A percentile compares a stretch with the other conserved stretches of the same genome.
Evolutionary conservation across 1,140 invertebrate genomes (phyloP).

Genomic region (Hylyphantes graminicola): DNA sequence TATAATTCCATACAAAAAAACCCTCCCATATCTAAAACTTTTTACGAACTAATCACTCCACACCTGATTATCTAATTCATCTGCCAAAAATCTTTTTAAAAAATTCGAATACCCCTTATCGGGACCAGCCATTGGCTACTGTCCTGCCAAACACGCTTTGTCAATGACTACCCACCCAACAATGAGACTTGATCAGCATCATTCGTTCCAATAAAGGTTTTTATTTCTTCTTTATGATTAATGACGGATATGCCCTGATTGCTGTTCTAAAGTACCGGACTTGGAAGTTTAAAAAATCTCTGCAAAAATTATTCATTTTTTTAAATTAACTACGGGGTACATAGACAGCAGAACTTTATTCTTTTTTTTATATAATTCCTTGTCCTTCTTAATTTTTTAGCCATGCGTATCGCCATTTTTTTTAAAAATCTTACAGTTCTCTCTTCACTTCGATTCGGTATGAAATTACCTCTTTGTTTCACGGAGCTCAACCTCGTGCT

Average conservation of each 20-base stretch:
- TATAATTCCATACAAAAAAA: too few species aligned
- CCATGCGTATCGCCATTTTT: slow-evolving; percentile 43
- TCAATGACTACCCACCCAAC: slow-evolving; percentile 16
- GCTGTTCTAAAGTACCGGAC: slow-evolving; percentile 49
- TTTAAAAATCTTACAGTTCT: slow-evolving; percentile 19
- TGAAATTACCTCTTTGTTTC: slow-evolving; percentile 59
- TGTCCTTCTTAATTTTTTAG: slow-evolving; percentile 59
- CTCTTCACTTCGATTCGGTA: slow-evolving; percentile 17
- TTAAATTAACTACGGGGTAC: slow-evolving; percentile 59
- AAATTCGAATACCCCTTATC: neutral
- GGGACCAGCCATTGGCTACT: neutral
- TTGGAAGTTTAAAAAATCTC: slow-evolving; percentile 60
- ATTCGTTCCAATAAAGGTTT: slow-evolving; percentile 61
- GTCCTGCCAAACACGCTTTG: neutral
- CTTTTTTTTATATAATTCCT: slow-evolving; percentile 36
- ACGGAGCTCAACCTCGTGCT: slow-evolving; percentile 47
- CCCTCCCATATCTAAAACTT: too few species aligned
- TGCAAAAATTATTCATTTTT: slow-evolving; percentile 61
- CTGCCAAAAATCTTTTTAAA: neutral
- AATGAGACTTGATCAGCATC: slow-evolving; percentile 48
- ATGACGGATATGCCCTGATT: slow-evolving; percentile 49
- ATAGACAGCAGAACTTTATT: slow-evolving; percentile 36
- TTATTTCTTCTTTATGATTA: slow-evolving; percentile 52
- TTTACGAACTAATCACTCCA: too few species aligned
- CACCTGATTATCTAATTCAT: neutral